Percentiles rank a stretch among this genome's conserved stretches.
Evolutionary conservation across 2,888 invertebrate genomes (phyloP).

Genomic region (Acanthosepion lycidas): DNA sequence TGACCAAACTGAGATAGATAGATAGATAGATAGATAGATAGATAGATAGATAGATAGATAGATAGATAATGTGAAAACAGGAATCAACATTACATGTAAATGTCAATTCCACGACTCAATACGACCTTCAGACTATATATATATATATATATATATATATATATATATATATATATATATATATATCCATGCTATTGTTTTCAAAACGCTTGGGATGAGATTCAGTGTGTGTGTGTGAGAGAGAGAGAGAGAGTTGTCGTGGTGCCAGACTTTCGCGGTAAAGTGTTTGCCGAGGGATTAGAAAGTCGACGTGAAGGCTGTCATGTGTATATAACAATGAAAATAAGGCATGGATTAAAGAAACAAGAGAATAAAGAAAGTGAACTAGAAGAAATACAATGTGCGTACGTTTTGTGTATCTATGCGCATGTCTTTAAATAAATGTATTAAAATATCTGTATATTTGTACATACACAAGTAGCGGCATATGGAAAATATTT

Average conservation of each 20-base stretch:
- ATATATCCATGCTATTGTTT: no score
- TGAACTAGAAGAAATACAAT: neutral
- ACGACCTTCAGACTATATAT: neutral
- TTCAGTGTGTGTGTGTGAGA: neutral
- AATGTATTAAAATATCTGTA: neutral
- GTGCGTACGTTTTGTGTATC: neutral
- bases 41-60: no score
- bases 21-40: no score
- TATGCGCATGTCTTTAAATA: neutral
- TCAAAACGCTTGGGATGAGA: neutral
- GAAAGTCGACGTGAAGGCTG: conserved; percentile 6
- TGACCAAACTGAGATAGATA: no score
- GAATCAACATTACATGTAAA: no score
- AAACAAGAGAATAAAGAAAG: no score
- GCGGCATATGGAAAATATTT: neutral
- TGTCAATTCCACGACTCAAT: no score
- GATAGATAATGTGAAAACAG: no score
- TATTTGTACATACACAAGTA: neutral
- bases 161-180: neutral
- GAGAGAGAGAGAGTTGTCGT: neutral
- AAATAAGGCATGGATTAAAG: neutral
- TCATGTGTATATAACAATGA: neutral
- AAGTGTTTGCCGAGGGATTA: neutral
- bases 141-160: neutral
- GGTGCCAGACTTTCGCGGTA: neutral